A percentile compares a stretch with the other conserved stretches of the same genome.
These are phyloP conservation scores for Drosophila bifasciata DNA, from an alignment of 1,140 invertebrate genomes.

Conservation along the genomic window DNA sequence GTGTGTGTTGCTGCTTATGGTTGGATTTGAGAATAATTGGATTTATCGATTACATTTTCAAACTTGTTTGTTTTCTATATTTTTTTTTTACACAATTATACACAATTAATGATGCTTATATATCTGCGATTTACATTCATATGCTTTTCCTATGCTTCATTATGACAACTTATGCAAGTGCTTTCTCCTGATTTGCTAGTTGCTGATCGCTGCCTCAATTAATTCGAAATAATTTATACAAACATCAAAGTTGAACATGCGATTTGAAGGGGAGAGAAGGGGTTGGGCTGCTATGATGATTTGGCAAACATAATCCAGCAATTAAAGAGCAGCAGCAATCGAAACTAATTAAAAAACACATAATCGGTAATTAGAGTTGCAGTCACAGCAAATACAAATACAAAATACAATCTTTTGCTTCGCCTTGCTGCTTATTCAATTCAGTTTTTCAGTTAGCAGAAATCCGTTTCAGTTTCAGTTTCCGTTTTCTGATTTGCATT, in stretches of 20 bases:
- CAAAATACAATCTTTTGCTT: conserved; percentile 6
- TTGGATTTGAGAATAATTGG: conserved; percentile 45
- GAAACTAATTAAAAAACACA: conserved; percentile 33
- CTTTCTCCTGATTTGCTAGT: conserved; percentile 5
- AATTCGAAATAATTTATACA: conserved; percentile 42
- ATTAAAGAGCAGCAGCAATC: conserved; percentile 15
- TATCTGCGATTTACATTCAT: conserved; percentile 50
- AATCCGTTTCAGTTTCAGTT: conserved; percentile 23
- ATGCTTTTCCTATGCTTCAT: conserved; percentile 34
- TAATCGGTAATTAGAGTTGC: background rate
- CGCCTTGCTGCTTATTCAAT: conserved; percentile 15
- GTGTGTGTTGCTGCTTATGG: conserved; percentile 26
- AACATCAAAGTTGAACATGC: conserved; percentile 38
- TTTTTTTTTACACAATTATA: conserved; percentile 66
- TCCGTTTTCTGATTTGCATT: conserved; percentile 36
- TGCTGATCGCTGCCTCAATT: conserved; percentile 21
- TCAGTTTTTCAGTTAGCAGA: conserved; percentile 27
- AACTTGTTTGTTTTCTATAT: conserved; percentile 43
- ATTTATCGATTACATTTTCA: conserved; percentile 58
- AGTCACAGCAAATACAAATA: conserved; percentile 31
- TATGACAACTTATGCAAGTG: conserved; percentile 29
- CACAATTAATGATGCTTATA: conserved; percentile 57
- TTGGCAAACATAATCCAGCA: conserved; percentile 45
- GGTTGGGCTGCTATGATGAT: conserved; percentile 20
- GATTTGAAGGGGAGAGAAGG: background rate